These are phyloP conservation scores for Nerophis ophidion DNA, from an alignment of 2,113 vertebrate species.

Conservation along the genomic window DNA sequence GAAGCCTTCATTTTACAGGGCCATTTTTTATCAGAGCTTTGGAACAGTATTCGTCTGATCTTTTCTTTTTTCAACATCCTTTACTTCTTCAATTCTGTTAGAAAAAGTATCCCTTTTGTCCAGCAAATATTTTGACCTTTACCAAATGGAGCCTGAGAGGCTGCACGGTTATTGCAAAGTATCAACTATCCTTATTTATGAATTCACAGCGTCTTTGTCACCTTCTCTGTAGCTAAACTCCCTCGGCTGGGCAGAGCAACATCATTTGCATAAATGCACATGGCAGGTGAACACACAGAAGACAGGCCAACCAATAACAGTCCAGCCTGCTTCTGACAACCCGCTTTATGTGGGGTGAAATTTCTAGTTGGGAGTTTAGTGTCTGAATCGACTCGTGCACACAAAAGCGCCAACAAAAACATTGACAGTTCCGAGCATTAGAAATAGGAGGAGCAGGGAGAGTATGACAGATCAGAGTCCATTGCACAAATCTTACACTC, in stretches of 20 bases:
- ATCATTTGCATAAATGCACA: slow-evolving; percentile 47
- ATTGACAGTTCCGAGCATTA: slow-evolving; percentile 49
- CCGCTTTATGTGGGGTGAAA: slow-evolving; percentile 32
- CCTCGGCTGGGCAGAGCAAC: slow-evolving; percentile 28
- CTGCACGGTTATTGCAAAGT: slow-evolving; percentile 17
- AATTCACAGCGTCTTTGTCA: slow-evolving; percentile 27
- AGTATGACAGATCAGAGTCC: slow-evolving; percentile 57
- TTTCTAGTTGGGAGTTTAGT: not conserved
- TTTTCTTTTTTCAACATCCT: slow-evolving; percentile 25
- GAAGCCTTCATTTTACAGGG: slow-evolving; percentile 41
- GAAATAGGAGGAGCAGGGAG: slow-evolving; percentile 43
- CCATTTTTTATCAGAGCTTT: slow-evolving; percentile 51
- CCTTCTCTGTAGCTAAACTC: slow-evolving; percentile 22
- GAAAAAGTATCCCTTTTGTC: slow-evolving; percentile 39
- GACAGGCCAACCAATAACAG: slow-evolving; percentile 32
- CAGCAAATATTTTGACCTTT: slow-evolving; percentile 58
- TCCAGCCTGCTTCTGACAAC: slow-evolving; percentile 38
- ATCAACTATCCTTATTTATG: slow-evolving; percentile 29
- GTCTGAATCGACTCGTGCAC: slow-evolving; percentile 19
- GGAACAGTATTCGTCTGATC: slow-evolving; percentile 33
- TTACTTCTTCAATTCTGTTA: slow-evolving; percentile 28
- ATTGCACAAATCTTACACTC: slow-evolving; percentile 54
- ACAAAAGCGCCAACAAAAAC: slow-evolving; percentile 29
- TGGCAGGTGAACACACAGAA: slow-evolving; percentile 29
- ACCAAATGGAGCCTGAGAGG: slow-evolving; percentile 34